Percentiles rank a stretch among this genome's conserved stretches.
Evolutionary conservation across 2,113 vertebrate species (phyloP).

Genomic region (Donacobius atricapilla): DNA sequence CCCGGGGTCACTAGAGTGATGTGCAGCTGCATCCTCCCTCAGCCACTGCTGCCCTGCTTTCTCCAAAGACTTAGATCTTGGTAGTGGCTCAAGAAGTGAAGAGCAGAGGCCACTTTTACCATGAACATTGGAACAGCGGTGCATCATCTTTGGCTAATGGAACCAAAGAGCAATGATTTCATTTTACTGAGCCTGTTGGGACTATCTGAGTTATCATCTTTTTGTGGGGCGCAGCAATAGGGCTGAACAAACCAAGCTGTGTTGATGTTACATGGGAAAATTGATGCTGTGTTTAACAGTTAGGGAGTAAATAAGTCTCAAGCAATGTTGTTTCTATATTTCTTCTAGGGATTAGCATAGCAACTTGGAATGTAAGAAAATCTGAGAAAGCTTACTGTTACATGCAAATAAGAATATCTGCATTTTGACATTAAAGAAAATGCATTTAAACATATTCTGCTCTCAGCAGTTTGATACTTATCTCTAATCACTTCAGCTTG

Average conservation of each 20-base stretch:
- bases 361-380: neutral
- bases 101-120: neutral
- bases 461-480: neutral
- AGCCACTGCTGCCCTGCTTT: neutral
- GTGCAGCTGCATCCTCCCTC: neutral
- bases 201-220: neutral
- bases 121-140: neutral
- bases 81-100: neutral
- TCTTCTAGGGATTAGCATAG: neutral
- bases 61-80: neutral
- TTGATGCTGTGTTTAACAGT: neutral
- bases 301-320: neutral
- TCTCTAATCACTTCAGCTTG: neutral
- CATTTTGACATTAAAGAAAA: neutral
- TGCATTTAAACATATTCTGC: neutral
- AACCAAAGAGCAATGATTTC: neutral
- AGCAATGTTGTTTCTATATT: neutral
- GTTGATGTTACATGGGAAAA: neutral
- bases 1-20: neutral
- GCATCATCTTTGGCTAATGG: neutral
- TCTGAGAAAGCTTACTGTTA: neutral
- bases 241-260: neutral
- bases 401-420: neutral
- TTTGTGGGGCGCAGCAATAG: neutral
- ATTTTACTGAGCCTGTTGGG: neutral